phyloP scores from a whole-genome alignment of 2,888 invertebrate species.

The Chamaedrilus cognettii region DNA sequence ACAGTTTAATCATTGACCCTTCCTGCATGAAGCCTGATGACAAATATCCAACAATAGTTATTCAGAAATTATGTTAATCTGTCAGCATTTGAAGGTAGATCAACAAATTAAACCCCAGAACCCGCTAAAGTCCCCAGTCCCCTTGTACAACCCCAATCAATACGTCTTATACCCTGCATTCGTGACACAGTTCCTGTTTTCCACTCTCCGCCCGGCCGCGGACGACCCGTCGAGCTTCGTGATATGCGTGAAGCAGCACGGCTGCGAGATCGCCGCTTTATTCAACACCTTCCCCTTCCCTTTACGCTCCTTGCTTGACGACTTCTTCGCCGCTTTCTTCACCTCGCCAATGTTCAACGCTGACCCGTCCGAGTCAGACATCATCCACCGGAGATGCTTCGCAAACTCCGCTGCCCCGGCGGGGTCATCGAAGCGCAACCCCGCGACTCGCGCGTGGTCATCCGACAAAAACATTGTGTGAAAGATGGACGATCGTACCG shows the following conservation, averaged over 20 bases:
- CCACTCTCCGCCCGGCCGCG: too few species aligned
- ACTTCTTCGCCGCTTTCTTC: slow-evolving; percentile 33
- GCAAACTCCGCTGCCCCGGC: slow-evolving; percentile 72
- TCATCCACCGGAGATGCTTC: slow-evolving; percentile 65
- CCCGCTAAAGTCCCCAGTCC: too few species aligned
- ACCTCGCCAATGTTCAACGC: slow-evolving; percentile 69
- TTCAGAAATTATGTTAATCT: too few species aligned
- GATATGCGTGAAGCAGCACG: slow-evolving; percentile 82
- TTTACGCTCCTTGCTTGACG: slow-evolving; percentile 59
- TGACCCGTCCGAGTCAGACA: slow-evolving; percentile 79
- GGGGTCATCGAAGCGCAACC: slow-evolving; percentile 77
- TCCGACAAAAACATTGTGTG: slow-evolving; percentile 80
- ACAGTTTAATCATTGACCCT: too few species aligned
- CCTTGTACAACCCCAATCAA: too few species aligned
- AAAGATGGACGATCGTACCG: slow-evolving; percentile 69
- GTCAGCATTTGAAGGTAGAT: too few species aligned
- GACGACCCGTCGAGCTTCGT: slow-evolving; percentile 73
- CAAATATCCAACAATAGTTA: too few species aligned
- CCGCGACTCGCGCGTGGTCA: slow-evolving; percentile 76
- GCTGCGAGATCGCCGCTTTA: slow-evolving; percentile 80
- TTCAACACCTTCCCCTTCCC: slow-evolving; percentile 66
- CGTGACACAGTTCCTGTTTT: too few species aligned
- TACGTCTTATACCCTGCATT: too few species aligned
- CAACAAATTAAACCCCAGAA: too few species aligned
- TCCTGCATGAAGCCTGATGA: too few species aligned